Conservation (phyloP, 1,140 invertebrate species). For the Megalopta genalis region DNA sequence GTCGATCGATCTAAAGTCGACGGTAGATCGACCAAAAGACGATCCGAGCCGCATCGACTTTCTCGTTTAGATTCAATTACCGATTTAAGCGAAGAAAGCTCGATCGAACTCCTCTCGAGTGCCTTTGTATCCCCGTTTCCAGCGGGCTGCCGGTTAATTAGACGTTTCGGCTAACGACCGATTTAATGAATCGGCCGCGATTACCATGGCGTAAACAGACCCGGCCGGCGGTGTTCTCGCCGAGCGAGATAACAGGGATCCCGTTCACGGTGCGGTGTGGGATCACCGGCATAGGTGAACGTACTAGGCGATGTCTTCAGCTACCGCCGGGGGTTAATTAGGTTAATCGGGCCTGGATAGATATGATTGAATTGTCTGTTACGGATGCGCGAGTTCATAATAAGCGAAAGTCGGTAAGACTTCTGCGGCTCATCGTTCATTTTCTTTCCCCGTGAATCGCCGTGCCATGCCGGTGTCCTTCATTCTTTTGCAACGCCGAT, state of each 20-base stretch:
- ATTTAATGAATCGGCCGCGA: conserved; percentile 49
- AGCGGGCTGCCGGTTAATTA: conserved; percentile 40
- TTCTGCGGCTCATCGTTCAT: background rate
- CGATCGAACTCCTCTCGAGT: background rate
- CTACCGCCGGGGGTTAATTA: conserved; percentile 34
- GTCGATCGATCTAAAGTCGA: background rate
- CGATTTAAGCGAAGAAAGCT: conserved; percentile 25
- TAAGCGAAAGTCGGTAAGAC: conserved; percentile 2
- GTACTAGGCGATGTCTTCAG: background rate
- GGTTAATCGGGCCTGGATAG: conserved; percentile 27
- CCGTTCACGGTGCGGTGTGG: background rate
- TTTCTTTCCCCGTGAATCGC: background rate
- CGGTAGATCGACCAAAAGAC: background rate
- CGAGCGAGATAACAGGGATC: background rate
- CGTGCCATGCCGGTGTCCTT: background rate
- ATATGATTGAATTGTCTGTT: conserved; percentile 25
- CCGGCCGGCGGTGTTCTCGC: background rate
- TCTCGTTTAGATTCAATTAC: conserved; percentile 1
- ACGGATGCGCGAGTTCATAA: background rate
- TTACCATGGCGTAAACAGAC: conserved; percentile 46
- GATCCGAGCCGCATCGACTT: background rate
- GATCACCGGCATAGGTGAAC: background rate
- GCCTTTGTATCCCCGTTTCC: conserved; percentile 7
- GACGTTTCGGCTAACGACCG: conserved; percentile 37
- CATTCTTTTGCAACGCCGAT: background rate